Base-by-base conservation (phyloP, 2,113 vertebrate species). In the Sarotherodon lohbergeri region DNA sequence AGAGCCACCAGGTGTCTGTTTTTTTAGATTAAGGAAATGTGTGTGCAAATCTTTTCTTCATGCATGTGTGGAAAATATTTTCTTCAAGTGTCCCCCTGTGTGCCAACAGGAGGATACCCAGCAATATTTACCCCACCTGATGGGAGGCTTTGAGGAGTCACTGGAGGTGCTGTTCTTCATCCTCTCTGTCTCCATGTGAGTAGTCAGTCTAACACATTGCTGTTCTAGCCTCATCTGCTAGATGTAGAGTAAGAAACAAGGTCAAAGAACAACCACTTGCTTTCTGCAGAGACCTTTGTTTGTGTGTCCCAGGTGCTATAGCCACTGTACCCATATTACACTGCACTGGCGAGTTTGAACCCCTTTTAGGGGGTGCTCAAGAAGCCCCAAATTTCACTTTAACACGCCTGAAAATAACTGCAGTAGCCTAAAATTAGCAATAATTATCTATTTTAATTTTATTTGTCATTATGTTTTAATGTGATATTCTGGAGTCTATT, bases 91-190 rank as follows among this genome's bases (percentile, higher is more conserved):
- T 22, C 0, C 5, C 7, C 0, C 5, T 52, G 59, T 55, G 4
- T 24, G 5, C 29, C 76, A 36, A 27, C 87, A 92, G 83, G 88
- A 83, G 90, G 88, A 88, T 93, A 90, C 48, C 61, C 90, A 29
- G 78, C 89, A 10, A 48, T 79, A 19, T 92, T 89, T 86, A 90
- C 73, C 86, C 90, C 91, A 81, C 90, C 93, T 83, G 90, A 93
- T 12, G 86, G 61, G 85, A 91, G 63, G 66, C 79, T 85, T 80
- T 91, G 91, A 94, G 63, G 83, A 83, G 39, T 32, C 34, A 59
- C 17, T 56, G 73, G 46, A 82, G 80, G 61, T 52, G 29, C 52
- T 34, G 1, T 17, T 63, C 11, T 24, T 80, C 57, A 12, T 63
- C 48, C 9, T 80, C 13, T 27, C 68, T 39, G 71, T 1, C 79